Base-by-base conservation (phyloP, 2,113 vertebrate species). In the Campylomormyrus numenius region DNA sequence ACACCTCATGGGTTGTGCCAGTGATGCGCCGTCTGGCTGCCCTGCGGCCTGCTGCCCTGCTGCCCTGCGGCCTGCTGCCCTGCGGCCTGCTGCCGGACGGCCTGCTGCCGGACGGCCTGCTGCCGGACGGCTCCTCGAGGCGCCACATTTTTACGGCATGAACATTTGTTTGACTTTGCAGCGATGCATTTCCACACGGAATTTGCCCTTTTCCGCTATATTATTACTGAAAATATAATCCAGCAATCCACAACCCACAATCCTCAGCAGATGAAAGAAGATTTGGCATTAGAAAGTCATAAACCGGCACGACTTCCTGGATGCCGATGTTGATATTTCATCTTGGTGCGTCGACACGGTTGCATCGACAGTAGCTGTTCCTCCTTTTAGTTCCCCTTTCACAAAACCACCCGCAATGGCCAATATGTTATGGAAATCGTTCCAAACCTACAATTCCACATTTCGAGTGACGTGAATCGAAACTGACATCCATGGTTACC, bases 1-100 rank as follows among this genome's bases (percentile, higher is more conserved):
- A 96, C 95, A 96, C 94, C 89, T 93, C 95, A 95, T 96, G 97
- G 96, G 94, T 93, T 91, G 48, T 88, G 87, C 95, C 96, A 96
- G 94, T 96, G 97, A 97, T 96, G 94, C 94, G 95, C 95, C 94
- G 91, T 97, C 89, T 95, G 93, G 94, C 95, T 95, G 95, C 95
- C 97, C 96, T 97, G 92, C 94, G 94, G 94, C 94, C 94, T 92
- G 94, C 62, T 90, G 93, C 92, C 92, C 96, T 97, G 92, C 31
- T 31, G 31, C 31, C 31, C 31, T 31, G 31, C 31, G 31, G 31
- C 94, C 94, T 92, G 94, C 62, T 90, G 93, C 92, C 92, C 31
- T 31, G 31, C 31, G 31, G 31, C 94, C 94, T 92, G 94, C 62
- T 90, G 93, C 92, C 92, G 90, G 92, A 90, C 91, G 90, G 88